phyloP scores from a whole-genome alignment of 2,888 invertebrate genomes.

The Diogma glabrata region DNA sequence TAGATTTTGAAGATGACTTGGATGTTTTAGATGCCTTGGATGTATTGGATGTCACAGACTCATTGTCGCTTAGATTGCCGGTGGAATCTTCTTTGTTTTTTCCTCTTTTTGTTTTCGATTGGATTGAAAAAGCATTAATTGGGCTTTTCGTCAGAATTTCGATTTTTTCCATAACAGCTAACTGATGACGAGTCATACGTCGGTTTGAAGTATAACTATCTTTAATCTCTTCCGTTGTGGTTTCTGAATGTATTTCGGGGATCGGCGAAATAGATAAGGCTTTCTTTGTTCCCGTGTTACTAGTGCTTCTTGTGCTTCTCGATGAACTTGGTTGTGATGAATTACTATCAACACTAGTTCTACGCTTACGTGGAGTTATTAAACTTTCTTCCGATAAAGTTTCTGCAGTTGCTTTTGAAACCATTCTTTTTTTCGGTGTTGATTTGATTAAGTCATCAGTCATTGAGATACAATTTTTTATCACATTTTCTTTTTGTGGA shows the following conservation, averaged over 20 bases:
- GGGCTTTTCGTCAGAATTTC: too few species aligned
- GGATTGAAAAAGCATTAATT: conserved; percentile 20
- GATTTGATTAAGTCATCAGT: background rate
- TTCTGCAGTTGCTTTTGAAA: background rate
- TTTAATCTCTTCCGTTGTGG: too few species aligned
- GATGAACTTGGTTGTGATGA: background rate
- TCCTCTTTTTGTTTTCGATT: conserved; percentile 15
- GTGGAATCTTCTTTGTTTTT: background rate
- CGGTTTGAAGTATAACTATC: background rate
- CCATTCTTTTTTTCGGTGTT: background rate
- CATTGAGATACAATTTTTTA: too few species aligned
- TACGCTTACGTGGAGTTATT: background rate
- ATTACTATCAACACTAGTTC: background rate
- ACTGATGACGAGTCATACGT: conserved; percentile 5
- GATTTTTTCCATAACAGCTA: conserved; percentile 6
- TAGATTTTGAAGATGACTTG: too few species aligned
- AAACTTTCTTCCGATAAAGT: background rate
- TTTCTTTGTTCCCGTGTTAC: background rate
- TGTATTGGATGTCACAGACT: background rate
- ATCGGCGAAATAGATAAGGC: background rate
- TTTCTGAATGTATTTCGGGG: background rate
- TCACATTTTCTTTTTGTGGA: background rate
- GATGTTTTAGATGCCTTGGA: too few species aligned
- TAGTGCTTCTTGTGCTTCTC: background rate
- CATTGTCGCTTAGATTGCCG: background rate